A percentile compares a stretch with the other conserved stretches of the same genome.
Evolutionary conservation across 2,113 vertebrate species (phyloP).

Genomic region (Acanthochromis polyacanthus): DNA sequence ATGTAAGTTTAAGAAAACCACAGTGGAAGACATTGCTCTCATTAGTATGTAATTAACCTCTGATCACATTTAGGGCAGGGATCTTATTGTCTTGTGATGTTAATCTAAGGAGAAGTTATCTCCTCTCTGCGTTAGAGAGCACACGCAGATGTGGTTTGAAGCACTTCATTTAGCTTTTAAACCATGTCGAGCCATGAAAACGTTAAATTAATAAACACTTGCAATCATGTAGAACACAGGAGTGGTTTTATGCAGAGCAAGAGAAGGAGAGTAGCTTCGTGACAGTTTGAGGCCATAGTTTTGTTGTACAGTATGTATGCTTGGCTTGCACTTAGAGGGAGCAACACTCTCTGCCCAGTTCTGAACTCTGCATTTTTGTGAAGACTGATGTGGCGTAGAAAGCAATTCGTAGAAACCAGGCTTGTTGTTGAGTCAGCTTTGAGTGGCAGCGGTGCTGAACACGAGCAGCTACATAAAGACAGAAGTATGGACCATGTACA

Average conservation of each 20-base stretch:
- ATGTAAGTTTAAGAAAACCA: not conserved
- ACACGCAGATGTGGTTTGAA: not conserved
- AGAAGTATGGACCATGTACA: not conserved
- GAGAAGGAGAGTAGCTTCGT: constrained; percentile 17
- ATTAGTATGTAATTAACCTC: not conserved
- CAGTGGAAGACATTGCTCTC: not conserved
- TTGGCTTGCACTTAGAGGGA: constrained; percentile 53
- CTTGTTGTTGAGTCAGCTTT: constrained; percentile 65
- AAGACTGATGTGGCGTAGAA: constrained; percentile 39
- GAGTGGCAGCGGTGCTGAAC: constrained; percentile 47
- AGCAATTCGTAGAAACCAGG: constrained; percentile 18
- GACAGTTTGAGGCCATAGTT: constrained; percentile 67
- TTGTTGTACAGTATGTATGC: constrained; percentile 28
- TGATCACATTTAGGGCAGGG: constrained; percentile 3
- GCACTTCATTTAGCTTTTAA: constrained; percentile 13
- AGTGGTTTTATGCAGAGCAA: constrained; percentile 36
- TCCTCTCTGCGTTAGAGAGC: not conserved
- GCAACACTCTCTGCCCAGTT: constrained; percentile 29
- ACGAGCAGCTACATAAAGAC: constrained; percentile 17
- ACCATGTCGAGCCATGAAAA: constrained; percentile 21
- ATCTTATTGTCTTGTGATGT: not conserved
- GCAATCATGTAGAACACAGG: constrained; percentile 7
- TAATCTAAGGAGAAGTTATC: constrained; percentile 2
- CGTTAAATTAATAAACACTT: constrained; percentile 58
- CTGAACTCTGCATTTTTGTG: constrained; percentile 41